These are phyloP conservation scores for Batillaria attramentaria DNA, from an alignment of 1,140 invertebrate species.

Conservation along the genomic window DNA sequence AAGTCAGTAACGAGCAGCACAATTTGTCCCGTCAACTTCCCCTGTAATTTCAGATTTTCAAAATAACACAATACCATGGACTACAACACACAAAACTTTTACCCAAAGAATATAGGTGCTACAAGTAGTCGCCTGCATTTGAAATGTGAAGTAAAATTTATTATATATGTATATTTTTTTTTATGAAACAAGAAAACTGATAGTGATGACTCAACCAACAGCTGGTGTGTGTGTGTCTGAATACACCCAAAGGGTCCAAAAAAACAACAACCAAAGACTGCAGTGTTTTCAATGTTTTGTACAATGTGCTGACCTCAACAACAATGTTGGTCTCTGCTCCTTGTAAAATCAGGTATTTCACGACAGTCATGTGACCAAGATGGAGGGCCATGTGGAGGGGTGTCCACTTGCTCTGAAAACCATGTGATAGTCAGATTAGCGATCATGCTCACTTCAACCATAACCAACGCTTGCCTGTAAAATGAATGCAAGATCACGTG, in stretches of 20 bases:
- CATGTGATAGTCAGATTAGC: too few relatives aligned
- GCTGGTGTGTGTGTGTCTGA: not conserved
- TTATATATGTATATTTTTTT: not conserved
- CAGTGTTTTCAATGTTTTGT: not conserved
- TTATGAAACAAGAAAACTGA: not conserved
- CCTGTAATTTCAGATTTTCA: not conserved
- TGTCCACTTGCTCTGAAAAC: constrained; percentile 27
- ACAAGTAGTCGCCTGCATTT: too few relatives aligned
- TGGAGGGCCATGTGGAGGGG: constrained; percentile 44
- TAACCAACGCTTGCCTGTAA: too few relatives aligned
- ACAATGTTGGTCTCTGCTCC: constrained; percentile 44
- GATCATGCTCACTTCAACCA: too few relatives aligned
- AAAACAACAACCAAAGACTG: not conserved
- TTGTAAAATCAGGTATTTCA: constrained; percentile 40
- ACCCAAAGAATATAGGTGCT: too few relatives aligned
- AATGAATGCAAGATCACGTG: too few relatives aligned
- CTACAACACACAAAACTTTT: not conserved
- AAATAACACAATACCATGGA: not conserved
- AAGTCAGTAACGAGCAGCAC: not conserved
- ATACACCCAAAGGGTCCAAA: not conserved
- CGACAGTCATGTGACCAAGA: constrained; percentile 40
- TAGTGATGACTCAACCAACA: not conserved
- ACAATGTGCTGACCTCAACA: constrained; percentile 34
- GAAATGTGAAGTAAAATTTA: not conserved
- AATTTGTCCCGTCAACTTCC: not conserved